These are phyloP conservation scores for Centropus unirufus DNA, from an alignment of 2,113 vertebrate species.

Conservation along the genomic window DNA sequence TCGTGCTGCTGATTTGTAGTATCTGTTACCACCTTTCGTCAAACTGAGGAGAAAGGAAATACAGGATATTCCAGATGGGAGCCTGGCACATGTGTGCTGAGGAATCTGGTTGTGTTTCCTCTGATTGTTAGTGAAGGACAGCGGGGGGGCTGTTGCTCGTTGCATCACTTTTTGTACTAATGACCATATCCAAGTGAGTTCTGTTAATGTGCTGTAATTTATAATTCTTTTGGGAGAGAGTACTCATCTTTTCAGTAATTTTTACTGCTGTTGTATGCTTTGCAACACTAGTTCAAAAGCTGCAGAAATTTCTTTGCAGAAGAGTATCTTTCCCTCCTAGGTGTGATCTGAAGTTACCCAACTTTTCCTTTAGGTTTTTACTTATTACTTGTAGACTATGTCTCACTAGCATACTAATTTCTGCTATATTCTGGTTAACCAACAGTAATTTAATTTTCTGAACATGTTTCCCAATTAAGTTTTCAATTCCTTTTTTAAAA, in stretches of 20 bases:
- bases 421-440: neutral
- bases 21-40: conserved; percentile 70
- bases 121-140: conserved; percentile 75
- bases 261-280: neutral
- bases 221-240: neutral
- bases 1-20: conserved; percentile 64
- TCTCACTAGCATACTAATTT: neutral
- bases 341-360: neutral
- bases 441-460: neutral
- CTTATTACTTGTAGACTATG: neutral
- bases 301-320: neutral
- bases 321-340: neutral
- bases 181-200: conserved; percentile 11
- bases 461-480: neutral
- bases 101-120: conserved; percentile 76
- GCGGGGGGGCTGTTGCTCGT: conserved; percentile 36
- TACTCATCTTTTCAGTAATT: neutral
- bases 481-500: neutral
- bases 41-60: conserved; percentile 73
- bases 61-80: conserved; percentile 72
- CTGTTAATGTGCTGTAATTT: conserved; percentile 40
- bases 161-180: conserved; percentile 23
- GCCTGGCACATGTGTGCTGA: conserved; percentile 55
- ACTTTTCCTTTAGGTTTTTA: neutral
- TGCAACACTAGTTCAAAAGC: neutral